Base-by-base conservation (phyloP, 2,888 invertebrate genomes). In the Tridacna crocea region DNA sequence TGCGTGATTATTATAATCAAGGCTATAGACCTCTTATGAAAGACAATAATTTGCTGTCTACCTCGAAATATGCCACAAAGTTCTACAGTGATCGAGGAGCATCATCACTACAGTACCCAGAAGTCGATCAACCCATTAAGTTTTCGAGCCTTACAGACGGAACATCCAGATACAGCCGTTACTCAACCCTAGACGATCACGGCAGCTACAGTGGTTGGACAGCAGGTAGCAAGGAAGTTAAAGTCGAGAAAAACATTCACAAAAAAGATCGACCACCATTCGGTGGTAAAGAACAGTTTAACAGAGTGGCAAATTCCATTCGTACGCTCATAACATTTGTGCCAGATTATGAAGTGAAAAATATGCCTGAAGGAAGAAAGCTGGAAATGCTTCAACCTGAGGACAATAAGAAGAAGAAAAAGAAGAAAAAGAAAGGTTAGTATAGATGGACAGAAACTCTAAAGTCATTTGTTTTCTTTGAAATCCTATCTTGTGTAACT, bases 351-450 rank as follows among this genome's bases (percentile, higher is more conserved):
- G 83, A 79, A 51, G 88, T 85, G 0, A 82, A 83, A 61, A 85
- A 88, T 26, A 88, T 89, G 85, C 88, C 89, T 15, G 89, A 88
- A 47, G 90, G 86, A 0, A 81, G 85, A 13, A 80, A 82, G 55
- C 81, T 86, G 8, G 83, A 85, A 63, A 74, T 74, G 13, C 81
- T 87, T 3, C 77, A 81, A 48, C 77, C 83, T 24, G 88, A 89
- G 36, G 88, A 88, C 55, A 77, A 70, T 11, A 88, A 84, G 65
- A 87, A 81, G 77, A 88, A 85, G 81, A 89, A 89, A 81, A 89
- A 88, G 82, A 89, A 89, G 77, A 91, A 90, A 77, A 90, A 88
- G 80, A 74, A 74, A 60, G 74, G 74, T 70, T 46, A 68, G 68
- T 68, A 13, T 36, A 36, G 3, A 36, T 36, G n/a, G n/a, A n/a